phyloP scores from a whole-genome alignment of 1,140 invertebrate species.

The Goniozus legneri region DNA sequence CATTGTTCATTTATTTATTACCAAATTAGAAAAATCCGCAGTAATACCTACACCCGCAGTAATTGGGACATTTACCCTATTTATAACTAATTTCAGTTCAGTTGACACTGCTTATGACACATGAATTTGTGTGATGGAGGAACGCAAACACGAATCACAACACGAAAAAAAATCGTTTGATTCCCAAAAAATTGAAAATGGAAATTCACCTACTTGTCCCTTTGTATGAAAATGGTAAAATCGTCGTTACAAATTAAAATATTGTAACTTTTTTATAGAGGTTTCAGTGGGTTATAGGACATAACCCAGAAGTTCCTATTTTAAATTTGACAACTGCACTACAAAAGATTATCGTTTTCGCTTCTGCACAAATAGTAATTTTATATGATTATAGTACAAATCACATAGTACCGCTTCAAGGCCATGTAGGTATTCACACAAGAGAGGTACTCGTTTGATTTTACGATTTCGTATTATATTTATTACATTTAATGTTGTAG shows the following conservation, averaged over 20 bases:
- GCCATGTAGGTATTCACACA: slow-evolving; percentile 52
- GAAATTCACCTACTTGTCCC: not conserved
- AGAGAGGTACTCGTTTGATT: not conserved
- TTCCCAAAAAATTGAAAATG: no score
- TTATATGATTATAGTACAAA: slow-evolving; percentile 56
- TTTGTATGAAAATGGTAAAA: not conserved
- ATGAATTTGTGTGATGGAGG: not conserved
- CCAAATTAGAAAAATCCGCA: no score
- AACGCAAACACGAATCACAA: not conserved
- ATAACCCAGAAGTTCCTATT: slow-evolving; percentile 51
- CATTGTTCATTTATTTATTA: no score
- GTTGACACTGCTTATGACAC: not conserved
- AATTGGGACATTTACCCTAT: no score
- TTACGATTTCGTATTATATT: not conserved
- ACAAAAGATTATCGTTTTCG: slow-evolving; percentile 52
- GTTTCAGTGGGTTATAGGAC: slow-evolving; percentile 58
- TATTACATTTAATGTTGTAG: slow-evolving; percentile 33
- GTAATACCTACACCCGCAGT: no score
- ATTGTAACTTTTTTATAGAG: slow-evolving; percentile 29
- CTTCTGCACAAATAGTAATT: slow-evolving; percentile 53
- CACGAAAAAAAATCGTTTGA: not conserved
- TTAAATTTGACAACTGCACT: slow-evolving; percentile 54
- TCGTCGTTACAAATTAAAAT: not conserved
- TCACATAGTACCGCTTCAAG: slow-evolving; percentile 55
- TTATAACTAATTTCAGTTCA: not conserved